These are phyloP conservation scores for Chroicocephalus ridibundus DNA, from an alignment of 2,113 vertebrate genomes.

Conservation along the genomic window DNA sequence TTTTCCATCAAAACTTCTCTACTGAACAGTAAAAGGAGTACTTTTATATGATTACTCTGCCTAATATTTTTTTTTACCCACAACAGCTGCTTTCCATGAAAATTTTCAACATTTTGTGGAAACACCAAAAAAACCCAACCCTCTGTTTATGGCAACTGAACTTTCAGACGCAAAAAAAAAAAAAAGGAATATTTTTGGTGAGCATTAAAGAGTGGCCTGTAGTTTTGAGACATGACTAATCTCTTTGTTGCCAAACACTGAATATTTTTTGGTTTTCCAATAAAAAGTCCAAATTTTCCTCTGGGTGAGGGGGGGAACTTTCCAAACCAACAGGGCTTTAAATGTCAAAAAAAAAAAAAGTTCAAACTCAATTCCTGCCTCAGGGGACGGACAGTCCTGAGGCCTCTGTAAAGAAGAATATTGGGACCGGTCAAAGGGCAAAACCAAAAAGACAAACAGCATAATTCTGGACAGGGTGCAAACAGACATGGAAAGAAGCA, in stretches of 20 bases:
- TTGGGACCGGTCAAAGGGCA: neutral
- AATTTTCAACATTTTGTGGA: conserved; percentile 35
- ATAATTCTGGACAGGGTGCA: neutral
- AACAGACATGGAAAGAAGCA: neutral
- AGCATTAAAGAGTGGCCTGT: conserved; percentile 13
- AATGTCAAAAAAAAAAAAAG: neutral
- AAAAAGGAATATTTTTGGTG: neutral
- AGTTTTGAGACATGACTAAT: conserved; percentile 41
- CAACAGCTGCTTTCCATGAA: conserved; percentile 61
- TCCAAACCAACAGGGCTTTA: conserved; percentile 17
- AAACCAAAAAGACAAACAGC: neutral
- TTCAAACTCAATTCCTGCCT: neutral
- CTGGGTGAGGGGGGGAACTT: neutral
- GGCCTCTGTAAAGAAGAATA: neutral
- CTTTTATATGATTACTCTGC: neutral
- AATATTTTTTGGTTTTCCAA: conserved; percentile 34
- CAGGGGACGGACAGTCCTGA: neutral
- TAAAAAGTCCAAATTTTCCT: conserved; percentile 26
- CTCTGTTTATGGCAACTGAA: conserved; percentile 2
- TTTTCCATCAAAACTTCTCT: conserved; percentile 22
- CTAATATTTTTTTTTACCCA: neutral
- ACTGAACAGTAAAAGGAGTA: neutral
- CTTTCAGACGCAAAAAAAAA: neutral
- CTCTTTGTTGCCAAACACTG: conserved; percentile 28
- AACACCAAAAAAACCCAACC: neutral